phyloP scores from a whole-genome alignment of 2,888 invertebrate genomes.

The Blomia tropicalis region DNA sequence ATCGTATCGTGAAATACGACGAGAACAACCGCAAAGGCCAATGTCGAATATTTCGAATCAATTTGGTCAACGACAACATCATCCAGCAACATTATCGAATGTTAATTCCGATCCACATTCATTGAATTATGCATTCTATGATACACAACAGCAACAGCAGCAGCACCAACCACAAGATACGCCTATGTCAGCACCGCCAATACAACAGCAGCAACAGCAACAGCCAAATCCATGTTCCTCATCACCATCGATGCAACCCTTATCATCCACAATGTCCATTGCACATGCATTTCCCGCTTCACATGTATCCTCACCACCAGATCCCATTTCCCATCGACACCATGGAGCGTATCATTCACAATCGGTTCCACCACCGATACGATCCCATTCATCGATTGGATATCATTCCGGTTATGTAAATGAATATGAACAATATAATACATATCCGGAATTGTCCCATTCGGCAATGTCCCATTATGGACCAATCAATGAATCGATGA shows the following conservation, averaged over 20 bases:
- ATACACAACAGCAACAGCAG: background rate
- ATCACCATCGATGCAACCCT: background rate
- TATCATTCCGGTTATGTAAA: background rate
- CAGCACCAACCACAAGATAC: no score
- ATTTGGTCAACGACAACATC: no score
- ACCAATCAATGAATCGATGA: background rate
- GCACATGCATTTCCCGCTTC: background rate
- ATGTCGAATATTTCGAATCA: no score
- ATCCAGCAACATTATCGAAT: no score
- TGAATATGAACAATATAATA: background rate
- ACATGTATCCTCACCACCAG: background rate
- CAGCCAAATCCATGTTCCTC: background rate
- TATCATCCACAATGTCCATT: no score
- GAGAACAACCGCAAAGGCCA: no score
- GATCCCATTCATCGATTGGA: background rate
- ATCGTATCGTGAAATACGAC: no score
- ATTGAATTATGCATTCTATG: no score
- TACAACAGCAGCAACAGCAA: background rate
- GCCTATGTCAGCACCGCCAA: no score
- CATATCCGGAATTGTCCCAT: background rate
- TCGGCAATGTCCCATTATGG: background rate
- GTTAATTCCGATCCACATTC: no score
- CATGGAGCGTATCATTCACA: background rate
- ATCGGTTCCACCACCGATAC: constrained; percentile 5
- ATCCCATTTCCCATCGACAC: background rate